These are phyloP conservation scores for Gambelia wislizenii DNA, from an alignment of 2,797 vertebrate genomes.

Conservation along the genomic window DNA sequence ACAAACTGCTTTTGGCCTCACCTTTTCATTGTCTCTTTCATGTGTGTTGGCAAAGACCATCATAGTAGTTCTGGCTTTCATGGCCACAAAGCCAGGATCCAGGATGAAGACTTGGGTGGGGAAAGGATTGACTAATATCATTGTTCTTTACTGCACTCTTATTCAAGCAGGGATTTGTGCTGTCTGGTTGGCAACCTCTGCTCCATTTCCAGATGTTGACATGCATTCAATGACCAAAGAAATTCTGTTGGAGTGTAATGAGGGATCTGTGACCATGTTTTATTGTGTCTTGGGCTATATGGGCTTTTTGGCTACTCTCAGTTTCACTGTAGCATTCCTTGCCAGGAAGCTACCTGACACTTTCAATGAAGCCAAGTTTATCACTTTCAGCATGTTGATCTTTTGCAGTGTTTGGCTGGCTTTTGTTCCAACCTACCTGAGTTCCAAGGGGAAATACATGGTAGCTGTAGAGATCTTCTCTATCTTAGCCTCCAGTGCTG, in stretches of 20 bases:
- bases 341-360: not conserved
- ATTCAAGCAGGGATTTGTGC: not conserved
- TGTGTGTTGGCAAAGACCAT: not conserved
- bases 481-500: slow-evolving; percentile 5
- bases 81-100: not conserved
- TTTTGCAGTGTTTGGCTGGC: slow-evolving; percentile 8
- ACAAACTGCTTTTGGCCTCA: not conserved
- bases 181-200: not conserved
- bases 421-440: slow-evolving; percentile 1
- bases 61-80: not conserved
- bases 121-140: not conserved
- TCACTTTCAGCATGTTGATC: slow-evolving; percentile 13
- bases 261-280: not conserved
- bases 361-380: slow-evolving; percentile 19
- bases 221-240: not conserved
- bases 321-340: not conserved
- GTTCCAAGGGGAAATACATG: not conserved
- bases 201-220: slow-evolving; percentile 12
- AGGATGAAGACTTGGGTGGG: not conserved
- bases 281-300: not conserved
- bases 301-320: not conserved
- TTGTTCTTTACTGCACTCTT: not conserved
- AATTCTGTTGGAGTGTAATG: slow-evolving; percentile 2
- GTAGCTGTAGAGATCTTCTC: slow-evolving; percentile 1
- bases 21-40: slow-evolving; percentile 4